Base-by-base conservation (phyloP, 2,888 invertebrate genomes). In the Torymus aiolomorphi region DNA sequence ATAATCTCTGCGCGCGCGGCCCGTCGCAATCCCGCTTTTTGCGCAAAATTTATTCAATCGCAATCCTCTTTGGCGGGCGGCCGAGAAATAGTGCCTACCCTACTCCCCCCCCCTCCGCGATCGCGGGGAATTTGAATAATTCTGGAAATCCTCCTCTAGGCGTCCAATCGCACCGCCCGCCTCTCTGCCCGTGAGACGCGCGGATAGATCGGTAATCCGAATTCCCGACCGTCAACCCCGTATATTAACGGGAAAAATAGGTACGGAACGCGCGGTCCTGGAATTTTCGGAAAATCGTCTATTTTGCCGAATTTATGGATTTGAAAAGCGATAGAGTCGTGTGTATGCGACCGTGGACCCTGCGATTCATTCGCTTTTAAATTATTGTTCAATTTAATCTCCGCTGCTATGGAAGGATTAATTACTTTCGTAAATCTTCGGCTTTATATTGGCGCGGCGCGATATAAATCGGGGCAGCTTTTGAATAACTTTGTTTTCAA, bases 41-140 rank as follows among this genome's bases (percentile, higher is more conserved):
- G 57, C 31, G 24, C 14, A 57, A 69, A 69, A n/a, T 69, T 69
- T 56, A 56, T 69, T 31, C 69, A 31, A 20, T 20, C 18, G 56
- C 31, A 59, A 18, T 49, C 70, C 49, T 59, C 70, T 59, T 59
- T 14, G 57, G 57, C 20, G 20, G 20, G 20, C 2, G 20, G 20
- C 20, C 20, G 20, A 20, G 20, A 20, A 20, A 20, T 20, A 20
- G 20, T 20, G 20, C 20, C 20, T 20, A 20, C 20, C 20, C 20
- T 20, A 20, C 20, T 20, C 20, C 20, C 20, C 20, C 20, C 20
- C 20, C 20, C 20, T 20, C 57, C 14, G 52, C 56, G 57, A 59
- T 52, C 12, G n/a, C 51, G 51, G 14, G 62, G 72, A 72, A 72
- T 72, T 72, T 72, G 62, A 72, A 72, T 72, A 52, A 72, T 72